phyloP scores from a whole-genome alignment of 2,797 vertebrate genomes.

The Tragelaphus oryx region DNA sequence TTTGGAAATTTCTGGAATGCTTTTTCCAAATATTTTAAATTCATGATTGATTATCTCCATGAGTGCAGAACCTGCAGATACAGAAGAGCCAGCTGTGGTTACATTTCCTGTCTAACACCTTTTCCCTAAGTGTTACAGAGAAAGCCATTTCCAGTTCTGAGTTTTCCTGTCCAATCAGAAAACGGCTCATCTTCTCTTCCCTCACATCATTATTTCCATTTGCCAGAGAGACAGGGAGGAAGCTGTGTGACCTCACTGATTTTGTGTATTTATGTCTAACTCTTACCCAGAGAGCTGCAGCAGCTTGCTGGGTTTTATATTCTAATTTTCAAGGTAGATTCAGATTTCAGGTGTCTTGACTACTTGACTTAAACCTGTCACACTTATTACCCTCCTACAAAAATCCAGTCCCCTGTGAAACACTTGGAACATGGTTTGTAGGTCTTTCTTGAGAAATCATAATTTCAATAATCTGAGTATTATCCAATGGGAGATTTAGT shows the following conservation, averaged over 20 bases:
- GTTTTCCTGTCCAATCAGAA: not conserved
- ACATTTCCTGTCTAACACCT: not conserved
- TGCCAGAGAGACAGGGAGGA: not conserved
- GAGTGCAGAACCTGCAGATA: not conserved
- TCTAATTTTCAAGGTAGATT: not conserved
- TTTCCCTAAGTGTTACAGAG: not conserved
- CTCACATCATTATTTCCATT: not conserved
- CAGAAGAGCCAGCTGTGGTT: not conserved
- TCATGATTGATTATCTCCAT: not conserved
- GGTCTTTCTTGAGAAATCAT: not conserved
- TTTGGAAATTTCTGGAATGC: not conserved
- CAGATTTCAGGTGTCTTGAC: not conserved
- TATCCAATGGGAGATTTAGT: not conserved
- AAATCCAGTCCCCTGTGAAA: not conserved
- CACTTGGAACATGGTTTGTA: not conserved
- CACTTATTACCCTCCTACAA: not conserved
- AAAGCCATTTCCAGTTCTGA: not conserved
- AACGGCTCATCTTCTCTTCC: not conserved
- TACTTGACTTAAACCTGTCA: not conserved
- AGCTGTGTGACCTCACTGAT: not conserved
- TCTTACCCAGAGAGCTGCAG: not conserved
- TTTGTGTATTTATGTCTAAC: not conserved
- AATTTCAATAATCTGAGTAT: not conserved
- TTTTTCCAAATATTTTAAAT: not conserved
- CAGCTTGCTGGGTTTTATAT: not conserved